These are phyloP conservation scores for Cottus gobio DNA, from an alignment of 2,113 vertebrate genomes.

Conservation along the genomic window DNA sequence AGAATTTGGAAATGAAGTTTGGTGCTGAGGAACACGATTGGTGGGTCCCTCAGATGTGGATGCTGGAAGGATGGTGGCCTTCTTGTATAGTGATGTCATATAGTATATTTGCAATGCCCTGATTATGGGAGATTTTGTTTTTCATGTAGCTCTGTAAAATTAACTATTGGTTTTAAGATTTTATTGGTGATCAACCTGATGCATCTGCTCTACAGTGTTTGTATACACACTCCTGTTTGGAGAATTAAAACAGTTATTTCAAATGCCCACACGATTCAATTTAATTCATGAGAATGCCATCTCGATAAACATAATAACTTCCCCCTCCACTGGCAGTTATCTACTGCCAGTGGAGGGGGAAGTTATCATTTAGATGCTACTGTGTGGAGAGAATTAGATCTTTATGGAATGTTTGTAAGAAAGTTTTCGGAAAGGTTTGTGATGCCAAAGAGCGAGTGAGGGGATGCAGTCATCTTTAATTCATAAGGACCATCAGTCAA, in stretches of 20 bases:
- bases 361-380: slow-evolving; percentile 23
- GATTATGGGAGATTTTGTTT: background rate
- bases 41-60: background rate
- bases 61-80: background rate
- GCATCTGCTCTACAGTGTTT: background rate
- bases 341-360: background rate
- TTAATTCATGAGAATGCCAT: slow-evolving; percentile 5
- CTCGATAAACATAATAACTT: slow-evolving; percentile 8
- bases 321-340: too few species aligned
- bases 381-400: background rate
- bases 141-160: background rate
- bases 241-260: background rate
- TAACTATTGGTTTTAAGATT: background rate
- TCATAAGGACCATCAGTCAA: slow-evolving; percentile 28
- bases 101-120: background rate
- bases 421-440: slow-evolving; percentile 5
- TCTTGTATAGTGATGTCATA: background rate
- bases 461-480: slow-evolving; percentile 36
- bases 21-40: background rate
- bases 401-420: slow-evolving; percentile 10
- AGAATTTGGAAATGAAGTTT: too few species aligned
- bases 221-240: background rate
- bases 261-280: background rate
- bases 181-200: background rate
- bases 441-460: background rate